These are phyloP conservation scores for Odobenus rosmarus DNA, from an alignment of 2,113 vertebrate genomes.

Conservation along the genomic window DNA sequence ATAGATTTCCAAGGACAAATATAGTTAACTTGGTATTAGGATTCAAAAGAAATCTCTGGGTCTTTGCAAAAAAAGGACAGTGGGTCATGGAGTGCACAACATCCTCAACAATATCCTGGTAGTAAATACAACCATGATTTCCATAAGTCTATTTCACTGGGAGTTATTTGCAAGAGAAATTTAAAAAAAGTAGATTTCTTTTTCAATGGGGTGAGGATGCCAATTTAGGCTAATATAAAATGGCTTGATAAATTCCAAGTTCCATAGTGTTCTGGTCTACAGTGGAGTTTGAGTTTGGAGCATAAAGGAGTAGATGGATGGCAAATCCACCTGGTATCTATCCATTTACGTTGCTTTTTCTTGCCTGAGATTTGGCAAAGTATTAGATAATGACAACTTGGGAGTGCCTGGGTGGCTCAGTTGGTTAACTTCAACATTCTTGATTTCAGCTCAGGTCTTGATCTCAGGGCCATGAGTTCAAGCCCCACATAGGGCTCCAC, in stretches of 20 bases:
- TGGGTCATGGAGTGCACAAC: accelerated
- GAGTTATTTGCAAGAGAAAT: background rate
- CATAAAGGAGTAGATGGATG: background rate
- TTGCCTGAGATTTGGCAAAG: background rate
- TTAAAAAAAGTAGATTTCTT: background rate
- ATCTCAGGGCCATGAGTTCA: background rate
- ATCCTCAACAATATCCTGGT: background rate
- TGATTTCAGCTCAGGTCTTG: background rate
- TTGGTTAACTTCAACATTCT: background rate
- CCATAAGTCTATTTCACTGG: background rate
- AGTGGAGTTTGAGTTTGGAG: background rate
- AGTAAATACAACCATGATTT: background rate
- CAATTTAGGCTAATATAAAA: background rate
- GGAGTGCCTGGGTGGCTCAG: background rate
- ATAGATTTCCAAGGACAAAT: background rate
- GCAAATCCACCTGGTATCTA: background rate
- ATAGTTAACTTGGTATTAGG: background rate
- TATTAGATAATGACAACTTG: background rate
- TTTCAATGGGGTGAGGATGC: accelerated
- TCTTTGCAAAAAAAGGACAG: background rate
- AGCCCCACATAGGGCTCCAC: background rate
- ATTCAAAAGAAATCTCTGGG: background rate
- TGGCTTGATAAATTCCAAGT: too few species aligned
- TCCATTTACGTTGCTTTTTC: background rate
- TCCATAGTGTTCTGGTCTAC: too few species aligned